Base-by-base conservation (phyloP, 2,113 vertebrate species). In the Lepus europaeus region DNA sequence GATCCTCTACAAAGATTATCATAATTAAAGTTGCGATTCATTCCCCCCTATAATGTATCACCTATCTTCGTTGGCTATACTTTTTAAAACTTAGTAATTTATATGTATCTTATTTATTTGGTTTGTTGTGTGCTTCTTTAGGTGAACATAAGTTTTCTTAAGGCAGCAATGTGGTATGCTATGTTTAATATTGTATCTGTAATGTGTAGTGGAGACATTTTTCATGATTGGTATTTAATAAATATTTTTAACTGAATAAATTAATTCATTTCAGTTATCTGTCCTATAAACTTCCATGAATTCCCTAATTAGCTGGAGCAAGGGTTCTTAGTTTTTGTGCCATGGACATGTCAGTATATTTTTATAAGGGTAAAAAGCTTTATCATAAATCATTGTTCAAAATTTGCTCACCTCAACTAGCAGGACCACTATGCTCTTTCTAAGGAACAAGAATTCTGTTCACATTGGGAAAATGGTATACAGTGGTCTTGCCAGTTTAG, bases 231-330 rank as follows among this genome's bases (percentile, higher is more conserved):
- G 49, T 16, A 4, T 22, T 78, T 78, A 84, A 93, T 68, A 89
- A 27, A 39, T 56, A 70, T 63, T 78, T 81, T 93, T 53, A 19
- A 81, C 13, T 64, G 56, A 53, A 93, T 64, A 19, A 74, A 19
- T 82, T 64, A 80, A 79, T 80, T 72, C n/a, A 49, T 89, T 89
- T 89, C 12, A 29, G 29, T 87, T 94, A 84, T 63, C 51, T 22
- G 29, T 83, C 83, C 23, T 36, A 59, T 5, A 78, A 59, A 89
- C 14, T 68, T 82, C 33, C 25, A 22, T 83, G 70, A 82, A 6
- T 83, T 89, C 49, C 22, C 10, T 84, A 45, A 76, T 82, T 69
- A 84, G 36, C 39, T 29, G 79, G 63, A 78, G 19, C 9, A 89
- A 77, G 6, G n/a, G 2, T 53, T 83, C 53, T 63, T 78, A 56